A percentile compares a stretch with the other conserved stretches of the same genome.
These are phyloP conservation scores for Eumeta japonica DNA, from an alignment of 1,140 invertebrate genomes.

Conservation along the genomic window DNA sequence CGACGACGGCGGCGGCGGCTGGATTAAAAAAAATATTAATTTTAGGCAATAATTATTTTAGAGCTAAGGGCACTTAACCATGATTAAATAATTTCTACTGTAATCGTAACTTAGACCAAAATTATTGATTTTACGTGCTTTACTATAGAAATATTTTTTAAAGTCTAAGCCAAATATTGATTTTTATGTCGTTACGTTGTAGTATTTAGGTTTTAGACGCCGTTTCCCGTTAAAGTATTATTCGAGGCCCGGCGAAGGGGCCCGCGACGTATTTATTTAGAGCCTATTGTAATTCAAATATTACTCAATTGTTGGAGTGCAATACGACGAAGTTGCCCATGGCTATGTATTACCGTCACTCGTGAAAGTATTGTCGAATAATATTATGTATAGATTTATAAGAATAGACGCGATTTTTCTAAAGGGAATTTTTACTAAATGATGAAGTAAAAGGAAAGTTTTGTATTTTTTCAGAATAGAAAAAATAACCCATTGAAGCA, in stretches of 20 bases:
- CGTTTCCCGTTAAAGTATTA: conserved; percentile 51
- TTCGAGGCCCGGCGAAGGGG: conserved; percentile 31
- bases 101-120: conserved; percentile 56
- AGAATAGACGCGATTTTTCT: conserved; percentile 50
- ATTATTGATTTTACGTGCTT: conserved; percentile 54
- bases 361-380: conserved; percentile 20
- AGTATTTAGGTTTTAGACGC: conserved; percentile 36
- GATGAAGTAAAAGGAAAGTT: conserved; percentile 45
- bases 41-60: conserved; percentile 53
- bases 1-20: conserved; percentile 17
- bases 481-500: conserved; percentile 43
- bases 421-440: conserved; percentile 41
- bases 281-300: too few species aligned
- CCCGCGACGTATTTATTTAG: conserved; percentile 46
- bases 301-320: too few species aligned
- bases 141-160: conserved; percentile 53
- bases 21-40: conserved; percentile 37
- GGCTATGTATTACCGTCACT: conserved; percentile 18
- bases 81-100: too few species aligned
- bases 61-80: conserved; percentile 51
- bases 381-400: conserved; percentile 39
- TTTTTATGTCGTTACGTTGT: conserved; percentile 41
- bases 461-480: conserved; percentile 55
- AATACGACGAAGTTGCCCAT: too few species aligned
- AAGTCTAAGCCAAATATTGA: conserved; percentile 57